Evolutionary conservation across 2,797 vertebrate species (phyloP).

Genomic region (Sebastes taczanowskii): DNA sequence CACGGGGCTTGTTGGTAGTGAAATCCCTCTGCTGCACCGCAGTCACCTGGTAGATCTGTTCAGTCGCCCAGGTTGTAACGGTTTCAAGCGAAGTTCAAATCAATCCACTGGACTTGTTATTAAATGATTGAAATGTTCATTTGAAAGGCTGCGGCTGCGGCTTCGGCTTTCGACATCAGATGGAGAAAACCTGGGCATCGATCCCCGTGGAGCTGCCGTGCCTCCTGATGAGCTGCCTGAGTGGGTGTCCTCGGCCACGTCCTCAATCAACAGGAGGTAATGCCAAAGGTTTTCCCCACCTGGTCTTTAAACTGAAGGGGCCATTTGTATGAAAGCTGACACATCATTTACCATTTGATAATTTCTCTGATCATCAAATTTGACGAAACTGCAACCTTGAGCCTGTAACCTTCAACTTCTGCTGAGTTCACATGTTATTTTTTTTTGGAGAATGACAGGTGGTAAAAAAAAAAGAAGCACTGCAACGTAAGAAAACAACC

Average conservation of each 20-base stretch:
- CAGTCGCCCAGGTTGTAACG: constrained; percentile 1
- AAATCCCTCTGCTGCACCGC: constrained; percentile 17
- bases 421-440: not conserved
- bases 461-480: not conserved
- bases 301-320: constrained; percentile 9
- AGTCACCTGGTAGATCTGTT: constrained; percentile 20
- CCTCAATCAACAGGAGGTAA: constrained; percentile 28
- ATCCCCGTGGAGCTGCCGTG: constrained; percentile 44
- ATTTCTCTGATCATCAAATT: not conserved
- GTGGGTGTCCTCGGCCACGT: constrained; percentile 34
- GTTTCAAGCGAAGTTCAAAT: constrained; percentile 19
- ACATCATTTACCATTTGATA: not conserved
- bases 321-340: constrained; percentile 7
- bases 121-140: constrained; percentile 46
- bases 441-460: constrained; percentile 6
- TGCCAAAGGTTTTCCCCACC: constrained; percentile 18
- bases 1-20: constrained; percentile 23
- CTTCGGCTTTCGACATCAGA: constrained; percentile 36
- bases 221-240: constrained; percentile 45
- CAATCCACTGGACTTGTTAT: constrained; percentile 36
- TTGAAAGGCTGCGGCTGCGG: constrained; percentile 19
- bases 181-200: constrained; percentile 45
- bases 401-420: not conserved
- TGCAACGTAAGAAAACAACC: constrained; percentile 20
- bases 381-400: not conserved